phyloP scores from a whole-genome alignment of 2,888 invertebrate genomes.

The Apamea epomidion region DNA sequence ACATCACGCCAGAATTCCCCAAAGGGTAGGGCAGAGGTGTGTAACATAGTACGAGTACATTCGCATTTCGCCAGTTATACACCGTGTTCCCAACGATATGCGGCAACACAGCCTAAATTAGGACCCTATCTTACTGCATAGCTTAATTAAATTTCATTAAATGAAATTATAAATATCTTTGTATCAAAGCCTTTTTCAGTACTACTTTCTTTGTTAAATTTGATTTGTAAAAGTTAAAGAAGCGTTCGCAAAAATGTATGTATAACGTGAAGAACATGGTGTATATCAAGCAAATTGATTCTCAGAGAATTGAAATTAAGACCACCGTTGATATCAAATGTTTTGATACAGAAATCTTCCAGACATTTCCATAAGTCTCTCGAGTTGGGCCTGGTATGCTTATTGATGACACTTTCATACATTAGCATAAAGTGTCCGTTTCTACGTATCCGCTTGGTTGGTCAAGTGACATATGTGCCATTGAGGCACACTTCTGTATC shows the following conservation, averaged over 20 bases:
- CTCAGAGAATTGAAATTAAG: not conserved
- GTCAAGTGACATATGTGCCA: conserved; percentile 55
- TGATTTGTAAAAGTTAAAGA: too few species aligned
- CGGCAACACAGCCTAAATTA: too few species aligned
- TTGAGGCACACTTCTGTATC: conserved; percentile 42
- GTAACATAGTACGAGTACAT: not conserved
- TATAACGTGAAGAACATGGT: too few species aligned
- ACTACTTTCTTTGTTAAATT: too few species aligned
- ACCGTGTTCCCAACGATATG: too few species aligned
- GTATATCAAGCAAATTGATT: not conserved
- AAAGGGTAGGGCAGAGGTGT: not conserved
- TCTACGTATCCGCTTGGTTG: conserved; percentile 53
- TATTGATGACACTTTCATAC: conserved; percentile 59
- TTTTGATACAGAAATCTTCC: too few species aligned
- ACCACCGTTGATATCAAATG: not conserved
- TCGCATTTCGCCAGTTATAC: not conserved
- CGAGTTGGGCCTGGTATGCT: not conserved
- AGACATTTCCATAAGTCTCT: too few species aligned
- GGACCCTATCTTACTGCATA: too few species aligned
- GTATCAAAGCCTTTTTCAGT: too few species aligned
- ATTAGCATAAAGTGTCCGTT: conserved; percentile 52
- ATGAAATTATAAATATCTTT: too few species aligned
- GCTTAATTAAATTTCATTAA: too few species aligned
- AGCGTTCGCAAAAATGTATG: too few species aligned
- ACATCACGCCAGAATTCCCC: not conserved